Percentiles rank a stretch among this genome's conserved stretches.
phyloP scores from a whole-genome alignment of 2,797 vertebrate species.

The Chanos chanos region DNA sequence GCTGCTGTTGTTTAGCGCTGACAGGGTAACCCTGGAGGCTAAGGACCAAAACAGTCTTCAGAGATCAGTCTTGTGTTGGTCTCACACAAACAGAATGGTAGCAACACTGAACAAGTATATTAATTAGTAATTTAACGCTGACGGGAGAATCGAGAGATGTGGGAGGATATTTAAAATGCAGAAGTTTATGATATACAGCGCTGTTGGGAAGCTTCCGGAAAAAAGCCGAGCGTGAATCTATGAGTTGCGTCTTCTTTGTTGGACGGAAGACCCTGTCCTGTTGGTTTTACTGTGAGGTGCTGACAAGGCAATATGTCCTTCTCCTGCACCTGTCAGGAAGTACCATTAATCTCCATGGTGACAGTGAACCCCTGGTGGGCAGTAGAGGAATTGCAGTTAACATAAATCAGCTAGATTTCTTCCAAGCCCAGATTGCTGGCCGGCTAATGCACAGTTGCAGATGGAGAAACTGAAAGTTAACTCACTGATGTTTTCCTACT shows the following conservation, averaged over 20 bases:
- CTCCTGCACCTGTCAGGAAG: slow-evolving; percentile 67
- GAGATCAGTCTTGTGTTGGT: slow-evolving; percentile 13
- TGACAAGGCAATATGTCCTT: slow-evolving; percentile 65
- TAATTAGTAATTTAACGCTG: too few species aligned
- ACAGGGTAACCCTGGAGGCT: slow-evolving; percentile 17
- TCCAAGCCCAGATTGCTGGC: slow-evolving; percentile 6
- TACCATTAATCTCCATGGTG: slow-evolving; percentile 67
- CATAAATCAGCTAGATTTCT: slow-evolving; percentile 56
- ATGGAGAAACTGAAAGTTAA: too few species aligned
- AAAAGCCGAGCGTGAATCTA: background rate
- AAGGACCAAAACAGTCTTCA: background rate
- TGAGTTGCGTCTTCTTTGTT: background rate
- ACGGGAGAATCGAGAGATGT: background rate
- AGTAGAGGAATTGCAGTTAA: slow-evolving; percentile 35
- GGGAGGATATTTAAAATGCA: background rate
- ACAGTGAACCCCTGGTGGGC: slow-evolving; percentile 54
- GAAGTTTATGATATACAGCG: too few species aligned
- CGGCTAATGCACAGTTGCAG: slow-evolving; percentile 3
- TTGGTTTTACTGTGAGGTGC: slow-evolving; percentile 35
- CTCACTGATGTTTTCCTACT: too few species aligned
- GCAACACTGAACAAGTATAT: background rate
- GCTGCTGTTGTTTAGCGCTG: slow-evolving; percentile 22
- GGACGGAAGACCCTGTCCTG: background rate
- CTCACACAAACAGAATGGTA: background rate
- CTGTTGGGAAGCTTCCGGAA: background rate